Base-by-base conservation (phyloP, 2,113 vertebrate genomes). In the Nansenia antarctica region DNA sequence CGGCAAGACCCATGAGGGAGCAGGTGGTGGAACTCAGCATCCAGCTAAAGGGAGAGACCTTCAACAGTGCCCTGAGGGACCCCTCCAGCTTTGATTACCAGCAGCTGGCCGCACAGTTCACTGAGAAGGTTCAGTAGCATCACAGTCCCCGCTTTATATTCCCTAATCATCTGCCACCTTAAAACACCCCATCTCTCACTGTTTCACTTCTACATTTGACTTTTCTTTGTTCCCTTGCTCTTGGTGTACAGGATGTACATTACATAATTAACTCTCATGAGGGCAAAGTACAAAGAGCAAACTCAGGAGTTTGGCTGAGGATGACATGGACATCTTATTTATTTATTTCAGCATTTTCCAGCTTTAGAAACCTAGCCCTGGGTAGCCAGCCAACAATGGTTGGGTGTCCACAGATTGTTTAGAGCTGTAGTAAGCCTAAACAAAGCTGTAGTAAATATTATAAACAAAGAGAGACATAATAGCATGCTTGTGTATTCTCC, bases 11-110 rank as follows among this genome's bases (percentile, higher is more conserved):
- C 26, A 78, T 82, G 64, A 76, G 82, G 64, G 94, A 96, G 52
- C 92, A 95, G 73, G 79, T 95, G 79, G 89, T 98, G 67, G 95
- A 96, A 70, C 93, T 98, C 80, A 95, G 90, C 69, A 82, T 98
- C 64, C 84, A 91, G 67, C 87, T 99, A 62, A 83, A 76, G 70
- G 93, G 88, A 61, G 91, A 96, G 55, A 85, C 84, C 6, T 98
- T 93, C 73, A 92, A 64, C 0, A 82, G 91, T 12, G 92, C 92
- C 2, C 86, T 99, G 66, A 93, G 85, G 2, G 91, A 98, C 66
- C 92, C 92, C 0, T 78, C 84, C 65, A 86, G 91, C 65, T 58
- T 62, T 11, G 54, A 90, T 30, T 88, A 89, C 82, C 92, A 92
- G 9, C 86, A 74, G 18, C 90, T 98, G 15, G 89, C 84, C 9